Conservation (phyloP, 1,140 invertebrate species). For the Condylostylus longicornis region DNA sequence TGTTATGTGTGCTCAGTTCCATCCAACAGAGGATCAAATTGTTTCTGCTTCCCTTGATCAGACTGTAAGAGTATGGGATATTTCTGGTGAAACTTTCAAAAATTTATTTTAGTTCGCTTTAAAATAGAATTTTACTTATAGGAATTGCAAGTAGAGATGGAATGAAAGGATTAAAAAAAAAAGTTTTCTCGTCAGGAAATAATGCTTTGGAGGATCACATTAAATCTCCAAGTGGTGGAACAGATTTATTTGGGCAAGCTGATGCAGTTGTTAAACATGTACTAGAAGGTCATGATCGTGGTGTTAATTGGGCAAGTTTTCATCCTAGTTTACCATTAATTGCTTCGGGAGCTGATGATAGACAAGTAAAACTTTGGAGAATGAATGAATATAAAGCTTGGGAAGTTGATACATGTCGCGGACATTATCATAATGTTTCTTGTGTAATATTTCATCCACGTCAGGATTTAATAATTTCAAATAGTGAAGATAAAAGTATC, state of each 20-base stretch:
- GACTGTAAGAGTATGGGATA: conserved; percentile 98
- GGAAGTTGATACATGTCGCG: conserved; percentile 97
- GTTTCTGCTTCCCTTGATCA: conserved; percentile 97
- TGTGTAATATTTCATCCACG: conserved; percentile 95
- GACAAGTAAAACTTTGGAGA: conserved; percentile 95
- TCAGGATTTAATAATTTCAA: conserved; percentile 92
- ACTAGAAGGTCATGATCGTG: conserved; percentile 90
- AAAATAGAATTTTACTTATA: too few relatives aligned
- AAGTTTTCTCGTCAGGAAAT: conserved; percentile 91
- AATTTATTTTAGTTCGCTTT: too few relatives aligned
- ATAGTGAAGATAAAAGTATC: conserved; percentile 96
- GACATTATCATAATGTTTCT: conserved; percentile 99
- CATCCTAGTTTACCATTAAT: conserved; percentile 91
- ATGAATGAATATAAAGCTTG: conserved; percentile 99
- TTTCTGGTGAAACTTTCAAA: too few relatives aligned
- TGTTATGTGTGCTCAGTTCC: conserved; percentile 99
- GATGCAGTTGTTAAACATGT: conserved; percentile 98
- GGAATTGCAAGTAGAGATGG: conserved; percentile 7
- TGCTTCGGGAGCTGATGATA: conserved; percentile 93
- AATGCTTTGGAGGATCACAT: conserved; percentile 78
- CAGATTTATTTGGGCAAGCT: conserved; percentile 91
- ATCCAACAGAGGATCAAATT: conserved; percentile 90
- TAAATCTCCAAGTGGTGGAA: conserved; percentile 63
- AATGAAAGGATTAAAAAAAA: conserved; percentile 63
- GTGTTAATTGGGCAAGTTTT: conserved; percentile 97